A percentile compares a stretch with the other conserved stretches of the same genome.
These are phyloP conservation scores for Bucco capensis DNA, from an alignment of 2,113 vertebrate species.

Conservation along the genomic window DNA sequence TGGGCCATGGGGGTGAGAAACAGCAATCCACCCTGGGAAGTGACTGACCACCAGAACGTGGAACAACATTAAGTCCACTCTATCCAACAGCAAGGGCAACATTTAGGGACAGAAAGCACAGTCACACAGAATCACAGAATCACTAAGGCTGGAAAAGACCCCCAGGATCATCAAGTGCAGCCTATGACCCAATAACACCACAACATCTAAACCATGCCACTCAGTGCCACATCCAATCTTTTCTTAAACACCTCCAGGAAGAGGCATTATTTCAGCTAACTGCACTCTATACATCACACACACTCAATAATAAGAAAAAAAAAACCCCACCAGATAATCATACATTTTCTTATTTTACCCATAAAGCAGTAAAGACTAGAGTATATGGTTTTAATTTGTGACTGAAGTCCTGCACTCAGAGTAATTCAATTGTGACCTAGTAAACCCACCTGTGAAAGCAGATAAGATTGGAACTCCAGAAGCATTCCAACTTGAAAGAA, in stretches of 20 bases:
- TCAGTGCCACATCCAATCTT: no score
- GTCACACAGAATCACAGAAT: no score
- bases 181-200: no score
- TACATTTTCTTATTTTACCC: neutral
- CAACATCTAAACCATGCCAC: no score
- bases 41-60: neutral
- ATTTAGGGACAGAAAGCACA: neutral
- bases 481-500: conserved; percentile 45
- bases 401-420: neutral
- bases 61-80: neutral
- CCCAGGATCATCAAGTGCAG: no score
- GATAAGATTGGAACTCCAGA: conserved; percentile 54
- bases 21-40: neutral
- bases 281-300: neutral
- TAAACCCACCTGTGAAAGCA: conserved; percentile 3
- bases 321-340: neutral
- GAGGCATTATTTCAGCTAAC: neutral
- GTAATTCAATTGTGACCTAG: neutral
- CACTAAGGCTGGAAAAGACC: no score
- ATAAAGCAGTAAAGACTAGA: neutral
- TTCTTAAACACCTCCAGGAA: no score
- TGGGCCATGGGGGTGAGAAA: neutral
- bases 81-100: neutral
- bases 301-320: neutral
- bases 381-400: neutral